These are phyloP conservation scores for Bemisia tabaci DNA, from an alignment of 1,140 invertebrate genomes.

Conservation along the genomic window DNA sequence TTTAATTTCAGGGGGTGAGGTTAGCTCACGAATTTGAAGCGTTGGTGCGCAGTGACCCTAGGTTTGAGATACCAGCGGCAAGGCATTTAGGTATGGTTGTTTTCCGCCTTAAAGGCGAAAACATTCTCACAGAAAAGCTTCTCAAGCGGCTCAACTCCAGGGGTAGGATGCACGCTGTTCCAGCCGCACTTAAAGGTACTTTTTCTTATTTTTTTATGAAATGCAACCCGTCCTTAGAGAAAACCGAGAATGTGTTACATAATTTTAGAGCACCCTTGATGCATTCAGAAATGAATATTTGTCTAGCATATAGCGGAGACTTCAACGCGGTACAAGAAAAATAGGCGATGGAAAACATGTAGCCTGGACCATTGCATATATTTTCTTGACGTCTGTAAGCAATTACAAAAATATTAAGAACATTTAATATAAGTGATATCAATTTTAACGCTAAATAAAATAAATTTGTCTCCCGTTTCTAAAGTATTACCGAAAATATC, in stretches of 20 bases:
- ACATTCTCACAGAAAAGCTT: conserved; percentile 69
- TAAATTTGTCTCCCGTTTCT: too few relatives aligned
- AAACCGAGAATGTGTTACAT: background rate
- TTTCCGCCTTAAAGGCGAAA: conserved; percentile 74
- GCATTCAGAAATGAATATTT: too few relatives aligned
- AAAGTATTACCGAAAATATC: too few relatives aligned
- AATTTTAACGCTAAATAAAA: too few relatives aligned
- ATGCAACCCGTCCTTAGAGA: background rate
- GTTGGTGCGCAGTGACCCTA: conserved; percentile 56
- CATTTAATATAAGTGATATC: too few relatives aligned
- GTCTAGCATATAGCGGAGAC: too few relatives aligned
- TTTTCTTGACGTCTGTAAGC: too few relatives aligned
- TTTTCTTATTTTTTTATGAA: conserved; percentile 1
- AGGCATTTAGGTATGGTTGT: conserved; percentile 86
- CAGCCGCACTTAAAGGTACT: conserved; percentile 63
- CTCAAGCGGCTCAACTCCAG: conserved; percentile 75
- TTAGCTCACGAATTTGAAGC: conserved; percentile 84
- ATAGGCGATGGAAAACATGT: too few relatives aligned
- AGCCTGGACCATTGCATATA: too few relatives aligned
- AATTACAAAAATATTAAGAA: too few relatives aligned
- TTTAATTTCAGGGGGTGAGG: conserved; percentile 46
- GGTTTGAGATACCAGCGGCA: conserved; percentile 81
- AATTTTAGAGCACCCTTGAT: too few relatives aligned
- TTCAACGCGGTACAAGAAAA: too few relatives aligned
- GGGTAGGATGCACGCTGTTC: conserved; percentile 80